Evolutionary conservation across 2,113 vertebrate genomes (phyloP).

Genomic region (Isichthys henryi): DNA sequence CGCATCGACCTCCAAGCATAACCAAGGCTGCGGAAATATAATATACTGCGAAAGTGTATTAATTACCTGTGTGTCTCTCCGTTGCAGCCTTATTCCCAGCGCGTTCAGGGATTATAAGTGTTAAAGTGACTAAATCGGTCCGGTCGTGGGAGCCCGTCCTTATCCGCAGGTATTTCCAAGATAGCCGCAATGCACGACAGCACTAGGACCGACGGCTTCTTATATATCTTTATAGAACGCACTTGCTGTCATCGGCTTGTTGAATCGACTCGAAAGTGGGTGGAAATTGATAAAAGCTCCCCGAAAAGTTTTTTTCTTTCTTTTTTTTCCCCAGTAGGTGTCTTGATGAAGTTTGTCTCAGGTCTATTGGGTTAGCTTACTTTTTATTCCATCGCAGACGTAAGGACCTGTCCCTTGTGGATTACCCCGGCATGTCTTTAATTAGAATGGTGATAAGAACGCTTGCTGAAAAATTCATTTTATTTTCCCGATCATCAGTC

Average conservation of each 20-base stretch:
- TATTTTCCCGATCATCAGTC: slow-evolving; percentile 33
- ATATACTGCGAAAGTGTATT: not conserved
- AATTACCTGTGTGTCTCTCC: slow-evolving; percentile 32
- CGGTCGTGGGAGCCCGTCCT: slow-evolving; percentile 17
- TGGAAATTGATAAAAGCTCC: slow-evolving; percentile 55
- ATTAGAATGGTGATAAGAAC: slow-evolving; percentile 45
- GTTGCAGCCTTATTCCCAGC: slow-evolving; percentile 14
- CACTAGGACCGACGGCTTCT: slow-evolving; percentile 42
- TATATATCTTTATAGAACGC: slow-evolving; percentile 52
- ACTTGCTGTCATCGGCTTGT: slow-evolving; percentile 42
- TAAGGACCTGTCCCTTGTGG: slow-evolving; percentile 59
- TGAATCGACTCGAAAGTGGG: slow-evolving; percentile 53
- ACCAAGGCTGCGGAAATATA: not conserved
- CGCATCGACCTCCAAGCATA: not conserved
- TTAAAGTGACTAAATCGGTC: slow-evolving; percentile 17
- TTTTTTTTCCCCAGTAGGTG: slow-evolving; percentile 16
- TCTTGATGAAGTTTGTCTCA: slow-evolving; percentile 34
- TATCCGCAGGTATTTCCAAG: slow-evolving; percentile 24
- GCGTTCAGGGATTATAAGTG: slow-evolving; percentile 24
- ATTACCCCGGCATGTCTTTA: slow-evolving; percentile 51
- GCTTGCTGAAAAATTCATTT: slow-evolving; percentile 43
- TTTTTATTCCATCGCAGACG: slow-evolving; percentile 60
- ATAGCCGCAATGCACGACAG: slow-evolving; percentile 45
- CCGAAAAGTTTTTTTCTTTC: slow-evolving; percentile 39
- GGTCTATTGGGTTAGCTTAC: slow-evolving; percentile 42